Conservation (phyloP, 2,797 vertebrate species). For the Chromis chromis region DNA sequence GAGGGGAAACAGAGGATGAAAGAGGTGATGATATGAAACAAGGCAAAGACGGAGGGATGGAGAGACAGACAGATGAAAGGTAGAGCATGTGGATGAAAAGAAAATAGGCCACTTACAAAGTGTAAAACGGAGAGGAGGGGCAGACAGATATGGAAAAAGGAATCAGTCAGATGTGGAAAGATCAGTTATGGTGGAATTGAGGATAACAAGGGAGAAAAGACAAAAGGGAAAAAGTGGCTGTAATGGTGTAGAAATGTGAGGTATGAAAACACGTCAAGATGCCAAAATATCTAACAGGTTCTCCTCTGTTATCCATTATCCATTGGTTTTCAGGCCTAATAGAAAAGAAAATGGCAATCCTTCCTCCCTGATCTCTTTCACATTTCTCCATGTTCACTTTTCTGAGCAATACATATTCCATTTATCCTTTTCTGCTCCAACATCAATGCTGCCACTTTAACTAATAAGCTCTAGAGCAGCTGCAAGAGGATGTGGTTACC, state of each 20-base stretch:
- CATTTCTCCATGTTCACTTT: not conserved
- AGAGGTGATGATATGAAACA: conserved; percentile 12
- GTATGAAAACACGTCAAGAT: not conserved
- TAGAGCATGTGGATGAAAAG: not conserved
- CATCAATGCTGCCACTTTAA: conserved; percentile 10
- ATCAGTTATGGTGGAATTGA: not conserved
- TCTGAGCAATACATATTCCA: not conserved
- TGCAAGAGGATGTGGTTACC: not conserved
- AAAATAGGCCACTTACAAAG: conserved; percentile 16
- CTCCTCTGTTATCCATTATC: not conserved
- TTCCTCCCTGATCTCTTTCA: not conserved
- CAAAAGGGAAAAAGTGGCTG: not conserved
- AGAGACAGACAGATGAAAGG: conserved; percentile 19
- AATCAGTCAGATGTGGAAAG: conserved; percentile 1
- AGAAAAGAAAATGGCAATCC: not conserved
- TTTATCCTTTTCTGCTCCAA: not conserved
- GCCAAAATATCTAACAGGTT: not conserved
- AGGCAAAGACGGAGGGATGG: conserved; percentile 29
- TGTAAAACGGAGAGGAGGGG: not conserved
- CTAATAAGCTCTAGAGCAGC: conserved; percentile 8
- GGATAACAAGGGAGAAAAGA: not conserved
- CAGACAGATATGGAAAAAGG: not conserved
- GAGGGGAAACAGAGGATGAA: conserved; percentile 10
- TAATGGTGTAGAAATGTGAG: not conserved
- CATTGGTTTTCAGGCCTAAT: not conserved